Evolutionary conservation across 2,888 invertebrate species (phyloP), one percentile per base, ranked within the genome.

Genomic region (Lamellibrachia columna): DNA sequence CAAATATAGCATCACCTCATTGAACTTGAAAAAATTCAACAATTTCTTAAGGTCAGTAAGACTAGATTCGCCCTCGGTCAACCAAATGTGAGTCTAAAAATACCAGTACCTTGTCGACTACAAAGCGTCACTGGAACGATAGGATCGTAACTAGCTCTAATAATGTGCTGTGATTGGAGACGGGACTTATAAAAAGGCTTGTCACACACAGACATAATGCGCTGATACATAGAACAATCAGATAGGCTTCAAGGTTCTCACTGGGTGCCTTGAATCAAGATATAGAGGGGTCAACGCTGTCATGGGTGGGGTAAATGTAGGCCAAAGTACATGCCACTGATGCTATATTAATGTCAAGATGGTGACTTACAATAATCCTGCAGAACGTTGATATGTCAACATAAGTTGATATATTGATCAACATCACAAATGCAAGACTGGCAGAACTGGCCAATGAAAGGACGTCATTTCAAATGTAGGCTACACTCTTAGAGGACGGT

Each of bases 21-120:
- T 60, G 15, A 15, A 75, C 75, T 75, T 75, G 75, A 75, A 75
- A 15, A 75, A 22, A 22, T 58, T 75, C 6, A 75, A 40, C 40
- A 40, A 75, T n/a, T 75, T 75, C 75, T 75, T 75, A 75, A 75
- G 75, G 75, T 75, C 75, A 15, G 75, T 75, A 75, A 75, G n/a
- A 75, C 15, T 6, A 6, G 6, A 75, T 11, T n/a, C 22, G 75
- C 75, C 75, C 15, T n/a, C 6, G 7, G 75, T 1, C 15, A 75
- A 22, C 75, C 75, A 15, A 58, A 58, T 58, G 58, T 1, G 15
- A 75, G 75, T 75, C 22, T 75, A 75, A 75, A 75, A 75, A 75
- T 75, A 75, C 75, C 15, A 3, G 22, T n/a, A 75, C 75, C 75
- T 75, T 75, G 75, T 75, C 15, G 15, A n/a, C 15, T 75, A 75